phyloP scores from a whole-genome alignment of 2,888 invertebrate genomes.

The Parnassius glacialis region DNA sequence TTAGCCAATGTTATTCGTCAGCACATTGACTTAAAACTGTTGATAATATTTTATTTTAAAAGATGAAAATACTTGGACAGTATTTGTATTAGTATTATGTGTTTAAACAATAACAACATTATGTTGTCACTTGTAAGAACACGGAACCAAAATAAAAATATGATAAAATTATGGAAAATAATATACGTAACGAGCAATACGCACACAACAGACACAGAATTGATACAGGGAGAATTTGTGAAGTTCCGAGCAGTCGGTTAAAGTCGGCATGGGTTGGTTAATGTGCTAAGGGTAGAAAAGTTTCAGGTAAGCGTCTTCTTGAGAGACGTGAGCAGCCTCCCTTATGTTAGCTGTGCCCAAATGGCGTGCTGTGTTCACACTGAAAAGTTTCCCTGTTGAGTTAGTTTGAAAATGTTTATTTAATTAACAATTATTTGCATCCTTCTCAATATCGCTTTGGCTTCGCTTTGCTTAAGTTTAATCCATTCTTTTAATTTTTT shows the following conservation, averaged over 20 bases:
- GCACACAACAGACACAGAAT: conserved; percentile 5
- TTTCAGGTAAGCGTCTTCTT: conserved; percentile 79
- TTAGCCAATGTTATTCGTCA: too few relatives aligned
- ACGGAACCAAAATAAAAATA: not conserved
- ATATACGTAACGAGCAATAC: conserved; percentile 11
- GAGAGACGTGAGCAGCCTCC: conserved; percentile 69
- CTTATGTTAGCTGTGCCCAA: conserved; percentile 38
- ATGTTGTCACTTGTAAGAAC: too few relatives aligned
- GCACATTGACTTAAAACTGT: too few relatives aligned
- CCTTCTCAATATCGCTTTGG: too few relatives aligned
- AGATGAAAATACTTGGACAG: too few relatives aligned
- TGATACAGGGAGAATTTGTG: conserved; percentile 29
- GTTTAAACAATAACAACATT: too few relatives aligned
- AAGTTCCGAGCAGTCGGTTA: conserved; percentile 47
- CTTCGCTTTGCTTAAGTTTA: too few relatives aligned
- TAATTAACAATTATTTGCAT: too few relatives aligned
- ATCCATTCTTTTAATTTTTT: too few relatives aligned
- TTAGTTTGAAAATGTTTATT: too few relatives aligned
- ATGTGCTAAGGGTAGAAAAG: conserved; percentile 77
- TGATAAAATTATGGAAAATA: conserved; percentile 10
- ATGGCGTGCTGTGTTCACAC: conserved; percentile 32
- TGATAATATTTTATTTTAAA: too few relatives aligned
- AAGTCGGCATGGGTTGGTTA: conserved; percentile 62
- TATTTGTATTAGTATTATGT: too few relatives aligned
- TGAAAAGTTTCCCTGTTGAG: not conserved